Percentiles rank a stretch among this genome's conserved stretches.
phyloP scores from a whole-genome alignment of 1,140 invertebrate species.

The Conus ventricosus region DNA sequence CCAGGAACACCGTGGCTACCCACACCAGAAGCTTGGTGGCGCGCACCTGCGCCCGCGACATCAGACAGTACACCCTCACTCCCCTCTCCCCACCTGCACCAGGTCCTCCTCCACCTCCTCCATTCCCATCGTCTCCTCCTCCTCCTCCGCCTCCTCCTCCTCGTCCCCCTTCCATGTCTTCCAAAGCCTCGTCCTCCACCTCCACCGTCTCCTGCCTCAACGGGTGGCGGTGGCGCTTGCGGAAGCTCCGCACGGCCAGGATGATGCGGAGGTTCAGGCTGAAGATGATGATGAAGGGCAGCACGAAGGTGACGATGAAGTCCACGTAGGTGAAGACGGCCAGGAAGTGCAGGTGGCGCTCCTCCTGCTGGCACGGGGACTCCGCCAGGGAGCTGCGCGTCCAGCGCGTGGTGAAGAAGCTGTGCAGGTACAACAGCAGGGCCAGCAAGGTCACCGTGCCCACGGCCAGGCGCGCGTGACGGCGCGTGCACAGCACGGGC shows the following conservation, averaged over 20 bases:
- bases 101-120: neutral
- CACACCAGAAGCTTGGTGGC: conserved; percentile 88
- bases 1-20: conserved; percentile 87
- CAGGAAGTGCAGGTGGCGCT: conserved; percentile 68
- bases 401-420: conserved; percentile 54
- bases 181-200: neutral
- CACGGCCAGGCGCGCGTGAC: conserved; percentile 52
- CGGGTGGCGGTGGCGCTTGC: conserved; percentile 38
- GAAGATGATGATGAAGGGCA: conserved; percentile 78
- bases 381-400: conserved; percentile 31
- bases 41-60: conserved; percentile 79
- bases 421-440: conserved; percentile 60
- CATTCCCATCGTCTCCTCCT: neutral
- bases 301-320: conserved; percentile 77
- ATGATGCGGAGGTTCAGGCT: conserved; percentile 76
- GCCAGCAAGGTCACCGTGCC: conserved; percentile 51
- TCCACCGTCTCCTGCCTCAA: neutral
- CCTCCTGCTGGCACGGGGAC: conserved; percentile 28
- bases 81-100: neutral
- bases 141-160: neutral
- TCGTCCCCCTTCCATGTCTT: neutral
- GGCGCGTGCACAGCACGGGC: conserved; percentile 64
- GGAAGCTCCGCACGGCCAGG: conserved; percentile 51
- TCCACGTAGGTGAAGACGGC: conserved; percentile 78
- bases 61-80: conserved; percentile 31